Percentiles rank a stretch among this genome's conserved stretches.
Conservation (phyloP, 2,113 vertebrate genomes). For the Daubentonia madagascariensis region DNA sequence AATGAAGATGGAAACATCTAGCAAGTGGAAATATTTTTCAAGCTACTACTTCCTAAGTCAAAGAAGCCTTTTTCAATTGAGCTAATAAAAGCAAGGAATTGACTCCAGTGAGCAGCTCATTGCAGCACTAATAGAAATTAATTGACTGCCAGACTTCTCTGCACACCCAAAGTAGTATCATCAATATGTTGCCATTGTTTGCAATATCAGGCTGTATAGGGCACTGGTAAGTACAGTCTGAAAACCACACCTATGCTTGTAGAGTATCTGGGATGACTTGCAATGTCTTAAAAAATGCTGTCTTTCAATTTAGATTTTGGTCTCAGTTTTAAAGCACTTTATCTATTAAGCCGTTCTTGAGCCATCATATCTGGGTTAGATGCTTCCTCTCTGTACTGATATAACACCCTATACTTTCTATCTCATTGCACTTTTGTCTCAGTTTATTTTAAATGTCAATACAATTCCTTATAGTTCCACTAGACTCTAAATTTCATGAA, state of each 20-base stretch:
- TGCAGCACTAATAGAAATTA: constrained; percentile 10
- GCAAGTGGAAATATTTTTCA: neutral
- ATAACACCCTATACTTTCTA: neutral
- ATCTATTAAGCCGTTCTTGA: neutral
- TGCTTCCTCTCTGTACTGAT: neutral
- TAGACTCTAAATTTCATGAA: neutral
- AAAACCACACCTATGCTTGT: neutral
- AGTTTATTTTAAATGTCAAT: neutral
- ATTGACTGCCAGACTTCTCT: neutral
- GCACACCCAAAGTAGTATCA: neutral
- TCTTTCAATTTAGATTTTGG: neutral
- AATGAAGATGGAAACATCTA: neutral
- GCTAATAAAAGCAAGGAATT: neutral
- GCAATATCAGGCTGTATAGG: neutral
- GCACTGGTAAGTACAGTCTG: neutral
- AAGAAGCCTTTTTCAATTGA: neutral
- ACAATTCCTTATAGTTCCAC: neutral
- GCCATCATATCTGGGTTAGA: neutral
- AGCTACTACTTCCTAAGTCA: neutral
- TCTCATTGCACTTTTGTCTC: neutral
- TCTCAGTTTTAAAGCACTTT: neutral
- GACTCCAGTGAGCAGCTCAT: neutral
- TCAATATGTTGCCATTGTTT: neutral
- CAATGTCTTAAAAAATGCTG: neutral
- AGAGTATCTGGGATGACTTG: neutral